phyloP scores from a whole-genome alignment of 2,113 vertebrate genomes.

The Cynocephalus volans region DNA sequence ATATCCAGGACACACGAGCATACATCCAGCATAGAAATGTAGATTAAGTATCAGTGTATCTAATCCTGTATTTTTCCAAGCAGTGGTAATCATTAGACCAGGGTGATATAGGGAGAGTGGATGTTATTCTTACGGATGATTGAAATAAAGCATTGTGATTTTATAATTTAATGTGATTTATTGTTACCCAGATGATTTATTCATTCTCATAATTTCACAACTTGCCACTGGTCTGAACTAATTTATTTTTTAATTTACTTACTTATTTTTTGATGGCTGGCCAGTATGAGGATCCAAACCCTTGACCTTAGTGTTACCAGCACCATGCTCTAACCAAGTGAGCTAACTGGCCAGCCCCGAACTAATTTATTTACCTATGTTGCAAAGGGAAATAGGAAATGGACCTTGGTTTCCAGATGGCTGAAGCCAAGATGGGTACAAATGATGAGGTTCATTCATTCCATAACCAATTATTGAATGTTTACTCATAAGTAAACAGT shows the following conservation, averaged over 20 bases:
- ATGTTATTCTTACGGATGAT: background rate
- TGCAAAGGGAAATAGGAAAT: background rate
- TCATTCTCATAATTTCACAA: background rate
- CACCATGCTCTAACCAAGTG: no score
- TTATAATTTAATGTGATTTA: background rate
- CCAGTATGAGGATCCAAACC: no score
- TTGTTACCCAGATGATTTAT: background rate
- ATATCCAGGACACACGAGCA: no score
- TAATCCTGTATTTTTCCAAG: background rate
- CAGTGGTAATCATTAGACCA: background rate
- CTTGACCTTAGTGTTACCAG: no score
- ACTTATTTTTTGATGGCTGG: no score
- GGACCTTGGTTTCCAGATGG: background rate
- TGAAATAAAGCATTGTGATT: background rate
- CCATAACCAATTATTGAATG: background rate
- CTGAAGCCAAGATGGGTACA: background rate
- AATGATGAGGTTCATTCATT: background rate
- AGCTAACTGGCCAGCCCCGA: background rate
- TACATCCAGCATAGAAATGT: background rate
- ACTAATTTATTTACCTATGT: background rate
- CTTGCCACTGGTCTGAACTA: background rate
- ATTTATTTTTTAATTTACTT: conserved; percentile 2
- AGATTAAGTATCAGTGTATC: background rate
- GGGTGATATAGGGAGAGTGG: background rate
- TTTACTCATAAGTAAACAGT: background rate